Evolutionary conservation across 2,888 invertebrate genomes (phyloP).

Genomic region (Pachymerium ferrugineum): DNA sequence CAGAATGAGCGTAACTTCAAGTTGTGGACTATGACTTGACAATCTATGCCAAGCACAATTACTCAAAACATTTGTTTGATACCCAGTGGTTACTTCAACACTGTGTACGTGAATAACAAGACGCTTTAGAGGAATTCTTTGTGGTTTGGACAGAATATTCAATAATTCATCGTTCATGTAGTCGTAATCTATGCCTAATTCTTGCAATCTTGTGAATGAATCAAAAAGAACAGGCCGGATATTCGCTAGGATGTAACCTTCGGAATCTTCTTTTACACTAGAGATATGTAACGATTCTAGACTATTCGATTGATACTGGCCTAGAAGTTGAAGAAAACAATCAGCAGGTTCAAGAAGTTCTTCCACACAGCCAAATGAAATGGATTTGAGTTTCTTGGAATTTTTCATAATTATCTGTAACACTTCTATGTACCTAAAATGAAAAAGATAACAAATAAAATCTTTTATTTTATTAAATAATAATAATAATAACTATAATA

Average conservation of each 20-base stretch:
- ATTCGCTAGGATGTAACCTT: constrained; percentile 57
- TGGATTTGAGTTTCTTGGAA: constrained; percentile 50
- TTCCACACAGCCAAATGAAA: constrained; percentile 56
- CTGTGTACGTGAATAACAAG: constrained; percentile 66
- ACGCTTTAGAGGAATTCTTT: constrained; percentile 44
- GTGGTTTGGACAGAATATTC: constrained; percentile 40
- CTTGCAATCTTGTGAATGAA: constrained; percentile 57
- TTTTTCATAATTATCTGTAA: constrained; percentile 50
- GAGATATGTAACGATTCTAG: constrained; percentile 62
- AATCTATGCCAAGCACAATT: constrained; percentile 61
- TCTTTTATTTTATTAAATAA: neutral
- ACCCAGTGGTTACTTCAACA: constrained; percentile 57
- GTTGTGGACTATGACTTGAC: constrained; percentile 52
- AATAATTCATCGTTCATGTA: constrained; percentile 44
- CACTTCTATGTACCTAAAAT: constrained; percentile 44
- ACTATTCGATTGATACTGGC: constrained; percentile 53
- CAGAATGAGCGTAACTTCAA: constrained; percentile 57
- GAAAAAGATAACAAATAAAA: constrained; percentile 23
- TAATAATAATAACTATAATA: constrained; percentile 31
- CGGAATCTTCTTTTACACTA: constrained; percentile 67
- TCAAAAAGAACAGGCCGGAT: constrained; percentile 56
- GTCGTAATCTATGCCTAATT: constrained; percentile 53
- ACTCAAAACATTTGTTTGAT: constrained; percentile 59
- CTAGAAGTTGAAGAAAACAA: constrained; percentile 49
- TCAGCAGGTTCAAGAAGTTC: constrained; percentile 51